These are phyloP conservation scores for Parasteatoda tepidariorum DNA, from an alignment of 1,140 invertebrate genomes.

Conservation along the genomic window DNA sequence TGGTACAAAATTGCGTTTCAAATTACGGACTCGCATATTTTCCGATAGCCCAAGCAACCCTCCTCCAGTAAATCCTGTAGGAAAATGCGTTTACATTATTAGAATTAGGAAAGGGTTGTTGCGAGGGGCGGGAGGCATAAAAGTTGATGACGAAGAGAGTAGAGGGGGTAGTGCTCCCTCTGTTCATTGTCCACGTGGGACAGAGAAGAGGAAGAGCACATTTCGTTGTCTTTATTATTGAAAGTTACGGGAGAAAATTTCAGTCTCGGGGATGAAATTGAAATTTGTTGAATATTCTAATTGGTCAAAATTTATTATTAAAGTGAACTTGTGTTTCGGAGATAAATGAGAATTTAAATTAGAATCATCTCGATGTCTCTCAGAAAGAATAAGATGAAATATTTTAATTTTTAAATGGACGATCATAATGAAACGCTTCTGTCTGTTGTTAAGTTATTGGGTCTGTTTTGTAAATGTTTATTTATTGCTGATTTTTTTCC, in stretches of 20 bases:
- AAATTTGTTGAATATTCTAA: constrained; percentile 13
- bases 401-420: too few relatives aligned
- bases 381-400: too few relatives aligned
- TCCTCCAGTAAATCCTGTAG: constrained; percentile 44
- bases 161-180: too few relatives aligned
- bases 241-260: constrained; percentile 30
- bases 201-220: not conserved
- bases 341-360: too few relatives aligned
- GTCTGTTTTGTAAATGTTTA: too few relatives aligned
- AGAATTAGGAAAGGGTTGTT: constrained; percentile 13
- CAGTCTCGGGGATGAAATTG: constrained; percentile 30
- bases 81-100: constrained; percentile 60
- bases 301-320: constrained; percentile 37
- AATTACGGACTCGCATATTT: constrained; percentile 57
- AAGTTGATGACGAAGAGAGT: too few relatives aligned
- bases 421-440: too few relatives aligned
- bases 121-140: not conserved
- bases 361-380: too few relatives aligned
- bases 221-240: constrained; percentile 49
- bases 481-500: too few relatives aligned
- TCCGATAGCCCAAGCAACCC: constrained; percentile 20
- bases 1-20: constrained; percentile 57
- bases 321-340: constrained; percentile 45
- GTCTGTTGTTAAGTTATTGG: too few relatives aligned
- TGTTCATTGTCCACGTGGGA: not conserved